Base-by-base conservation (phyloP, 92 coral and sea anemone genomes). In the Micromussa lordhowensis region DNA sequence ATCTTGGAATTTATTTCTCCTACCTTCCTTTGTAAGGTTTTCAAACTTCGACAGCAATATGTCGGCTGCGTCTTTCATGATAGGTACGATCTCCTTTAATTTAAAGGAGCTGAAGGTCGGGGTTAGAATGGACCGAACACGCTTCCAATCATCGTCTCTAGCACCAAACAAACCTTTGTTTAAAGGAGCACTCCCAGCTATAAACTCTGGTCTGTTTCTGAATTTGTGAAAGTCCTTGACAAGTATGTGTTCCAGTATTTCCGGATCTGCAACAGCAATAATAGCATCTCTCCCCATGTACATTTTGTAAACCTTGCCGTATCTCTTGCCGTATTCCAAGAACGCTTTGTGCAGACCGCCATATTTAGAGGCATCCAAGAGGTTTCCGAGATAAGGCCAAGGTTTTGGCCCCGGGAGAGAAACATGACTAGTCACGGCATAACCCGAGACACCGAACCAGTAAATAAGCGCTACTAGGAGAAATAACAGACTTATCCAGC, bases 71-170 rank as follows among this genome's bases (percentile, higher is more conserved):
- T 84, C 90, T 30, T 95, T 94, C 4, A 95, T 75, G 22, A 95
- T 82, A 12, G 98, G 96, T 1, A 93, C 94, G 71, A 91, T 68
- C 82, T 95, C 92, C 77, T 87, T 95, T 26, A 95, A 85, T 85
- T 95, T 95, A 28, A 87, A 78, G 18, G 98, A 86, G 75, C 93
- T 95, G 87, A 95, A 95, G 26, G 98, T 89, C n/a, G 98, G 98
- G 2, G 93, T 95, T 40, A 93, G 72, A 48, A 93, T 93, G 6
- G 96, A 82, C n/a, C 98, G 94, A 30, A 86, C 92, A 11, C 98
- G 87, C 40, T 58, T 95, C 98, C 98, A 95, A 11, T 71, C 88
- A 1, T 77, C 88, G 49, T 90, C 98, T 55, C 90, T 71, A 9
- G 87, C 98, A 48, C 92, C 78, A 19, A 89, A 91, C 80, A 95